phyloP scores from a whole-genome alignment of 2,797 vertebrate genomes.

The Orientallactaga sibirica region DNA sequence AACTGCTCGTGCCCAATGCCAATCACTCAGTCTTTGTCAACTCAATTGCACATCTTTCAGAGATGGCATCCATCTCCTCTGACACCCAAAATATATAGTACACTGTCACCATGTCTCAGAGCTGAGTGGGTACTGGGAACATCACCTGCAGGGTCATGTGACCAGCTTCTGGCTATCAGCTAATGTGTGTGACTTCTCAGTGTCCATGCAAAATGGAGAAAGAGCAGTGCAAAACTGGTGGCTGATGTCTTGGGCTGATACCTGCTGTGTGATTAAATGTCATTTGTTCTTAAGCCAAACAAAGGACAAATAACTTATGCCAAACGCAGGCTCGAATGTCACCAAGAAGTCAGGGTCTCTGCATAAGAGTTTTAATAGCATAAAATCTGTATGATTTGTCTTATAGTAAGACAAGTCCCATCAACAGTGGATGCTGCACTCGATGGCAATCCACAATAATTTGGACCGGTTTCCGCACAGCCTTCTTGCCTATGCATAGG shows the following conservation, averaged over 20 bases:
- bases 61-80: conserved; percentile 67
- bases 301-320: neutral
- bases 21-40: conserved; percentile 80
- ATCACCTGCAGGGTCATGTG: neutral
- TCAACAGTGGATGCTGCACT: neutral
- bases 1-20: conserved; percentile 68
- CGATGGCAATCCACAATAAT: neutral
- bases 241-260: neutral
- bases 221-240: neutral
- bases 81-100: conserved; percentile 70
- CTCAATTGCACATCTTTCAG: conserved; percentile 70
- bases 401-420: neutral
- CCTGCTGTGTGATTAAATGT: neutral
- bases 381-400: neutral
- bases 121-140: neutral
- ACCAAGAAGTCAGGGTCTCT: neutral
- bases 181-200: neutral
- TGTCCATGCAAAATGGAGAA: neutral
- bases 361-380: neutral
- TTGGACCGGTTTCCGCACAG: neutral
- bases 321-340: neutral
- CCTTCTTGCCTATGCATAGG: neutral
- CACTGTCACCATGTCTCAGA: conserved; percentile 48
- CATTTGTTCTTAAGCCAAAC: neutral
- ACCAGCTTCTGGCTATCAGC: neutral